Conservation (phyloP, 2,113 vertebrate species). For the Tetraodon nigroviridis region DNA sequence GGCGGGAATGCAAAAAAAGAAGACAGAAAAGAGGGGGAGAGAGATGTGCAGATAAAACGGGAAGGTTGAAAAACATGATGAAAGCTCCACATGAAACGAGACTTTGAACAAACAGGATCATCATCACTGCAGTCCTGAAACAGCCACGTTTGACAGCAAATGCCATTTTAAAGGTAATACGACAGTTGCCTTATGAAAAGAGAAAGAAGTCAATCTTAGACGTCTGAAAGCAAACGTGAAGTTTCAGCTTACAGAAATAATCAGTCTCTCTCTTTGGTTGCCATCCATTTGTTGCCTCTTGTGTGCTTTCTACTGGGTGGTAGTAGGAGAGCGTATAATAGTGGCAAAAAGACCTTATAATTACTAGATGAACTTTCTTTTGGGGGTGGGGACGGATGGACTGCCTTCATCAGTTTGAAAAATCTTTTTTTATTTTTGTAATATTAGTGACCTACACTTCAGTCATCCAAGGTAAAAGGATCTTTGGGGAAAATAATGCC, state of each 20-base stretch:
- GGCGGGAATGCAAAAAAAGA: background rate
- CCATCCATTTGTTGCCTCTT: no score
- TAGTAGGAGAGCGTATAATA: no score
- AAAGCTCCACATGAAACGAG: conserved; percentile 14
- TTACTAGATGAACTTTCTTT: background rate
- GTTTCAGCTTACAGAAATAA: no score
- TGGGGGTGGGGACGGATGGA: no score
- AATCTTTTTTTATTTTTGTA: background rate
- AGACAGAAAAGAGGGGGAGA: background rate
- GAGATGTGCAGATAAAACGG: no score
- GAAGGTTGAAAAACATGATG: background rate
- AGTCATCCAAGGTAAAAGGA: conserved; percentile 4
- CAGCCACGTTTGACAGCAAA: background rate
- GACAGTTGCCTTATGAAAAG: no score
- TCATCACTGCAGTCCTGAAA: background rate
- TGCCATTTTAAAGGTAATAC: no score
- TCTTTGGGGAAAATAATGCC: background rate
- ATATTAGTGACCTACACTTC: conserved; percentile 11
- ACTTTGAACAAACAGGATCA: conserved; percentile 9
- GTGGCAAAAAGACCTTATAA: no score
- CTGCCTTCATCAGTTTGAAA: background rate
- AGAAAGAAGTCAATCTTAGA: no score
- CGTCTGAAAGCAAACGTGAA: no score
- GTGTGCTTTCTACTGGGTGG: no score
- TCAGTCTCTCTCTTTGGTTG: no score